Evolutionary conservation across 37 sponge, comb jelly and placozoan species (phyloP), one percentile per base, ranked within the genome.

Genomic region (Chondrilla cf. caribensis): DNA sequence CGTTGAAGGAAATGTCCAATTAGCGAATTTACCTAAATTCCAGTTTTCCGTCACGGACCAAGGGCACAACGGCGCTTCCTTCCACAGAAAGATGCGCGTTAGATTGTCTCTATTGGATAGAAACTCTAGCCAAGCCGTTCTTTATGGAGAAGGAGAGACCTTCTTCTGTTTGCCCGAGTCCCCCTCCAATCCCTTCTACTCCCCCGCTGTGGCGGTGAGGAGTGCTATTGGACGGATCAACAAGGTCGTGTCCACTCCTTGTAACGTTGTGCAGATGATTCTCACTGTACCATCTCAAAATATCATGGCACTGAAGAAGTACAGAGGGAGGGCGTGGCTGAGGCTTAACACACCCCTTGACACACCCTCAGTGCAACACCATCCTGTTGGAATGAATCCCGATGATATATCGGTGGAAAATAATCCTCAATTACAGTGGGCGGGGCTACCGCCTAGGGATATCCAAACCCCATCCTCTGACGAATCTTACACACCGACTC

Each of bases 251-350:
- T 28, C 68, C 17, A 33, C 68, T 33, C 29, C 14, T 26, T 22
- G 25, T 2, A 73, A 22, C 21, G 41, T 24, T 1, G 19, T 73
- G 17, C 76, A 73, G 44, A 4, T 73, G 43, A 25, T 73, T 1
- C 76, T 73, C 2, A 73, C 76, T 17, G 41, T 24, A 42, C 44
- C 76, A 7, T 22, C 64, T 43, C 31, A 19, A 25, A 38, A 73
- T 11, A 37, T 31, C 35, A 33, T 67, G 14, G n/a, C 68, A 28
- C 33, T 73, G 29, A 24, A 38, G 41, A 73, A 38, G 43, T 73
- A 38, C 43, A 36, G 25, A 22, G 76, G 76, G 43, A 73, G 76
- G 76, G 76, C 7, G 76, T 73, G 76, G 76, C 6, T 73, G 8
- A 42, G 6, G 6, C 18, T 73, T 62, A 62, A 29, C 64, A 62